Evolutionary conservation across 2,888 invertebrate species (phyloP).

Genomic region (Entomobrya proxima): DNA sequence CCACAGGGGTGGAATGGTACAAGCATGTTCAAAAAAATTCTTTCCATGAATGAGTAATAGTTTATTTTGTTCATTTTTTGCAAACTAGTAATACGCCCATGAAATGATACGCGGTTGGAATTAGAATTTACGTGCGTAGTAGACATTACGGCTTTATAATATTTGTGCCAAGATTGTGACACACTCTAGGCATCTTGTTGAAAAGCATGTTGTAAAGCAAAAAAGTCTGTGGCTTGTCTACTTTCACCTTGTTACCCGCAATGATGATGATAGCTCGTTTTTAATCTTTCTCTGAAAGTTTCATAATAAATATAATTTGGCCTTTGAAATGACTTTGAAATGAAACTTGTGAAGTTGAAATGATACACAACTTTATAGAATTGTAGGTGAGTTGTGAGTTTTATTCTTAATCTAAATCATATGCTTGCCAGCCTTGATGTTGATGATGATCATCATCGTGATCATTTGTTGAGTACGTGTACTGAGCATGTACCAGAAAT

Average conservation of each 20-base stretch:
- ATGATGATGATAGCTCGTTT: neutral
- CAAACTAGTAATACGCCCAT: no score
- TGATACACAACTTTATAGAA: neutral
- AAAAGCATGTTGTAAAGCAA: neutral
- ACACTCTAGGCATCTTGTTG: no score
- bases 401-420: no score
- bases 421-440: no score
- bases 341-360: neutral
- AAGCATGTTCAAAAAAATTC: conserved; percentile 4
- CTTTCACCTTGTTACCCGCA: neutral
- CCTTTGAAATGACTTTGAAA: neutral
- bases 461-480: no score
- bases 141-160: neutral
- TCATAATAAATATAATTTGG: neutral
- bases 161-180: conserved; percentile 59
- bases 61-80: no score
- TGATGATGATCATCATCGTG: no score
- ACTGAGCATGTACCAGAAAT: no score
- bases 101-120: no score
- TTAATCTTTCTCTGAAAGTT: neutral
- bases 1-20: neutral
- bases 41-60: conserved; percentile 41
- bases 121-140: neutral
- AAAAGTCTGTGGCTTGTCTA: neutral
- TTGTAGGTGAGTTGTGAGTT: no score